These are phyloP conservation scores for Tiliqua scincoides DNA, from an alignment of 2,113 vertebrate species.

Conservation along the genomic window DNA sequence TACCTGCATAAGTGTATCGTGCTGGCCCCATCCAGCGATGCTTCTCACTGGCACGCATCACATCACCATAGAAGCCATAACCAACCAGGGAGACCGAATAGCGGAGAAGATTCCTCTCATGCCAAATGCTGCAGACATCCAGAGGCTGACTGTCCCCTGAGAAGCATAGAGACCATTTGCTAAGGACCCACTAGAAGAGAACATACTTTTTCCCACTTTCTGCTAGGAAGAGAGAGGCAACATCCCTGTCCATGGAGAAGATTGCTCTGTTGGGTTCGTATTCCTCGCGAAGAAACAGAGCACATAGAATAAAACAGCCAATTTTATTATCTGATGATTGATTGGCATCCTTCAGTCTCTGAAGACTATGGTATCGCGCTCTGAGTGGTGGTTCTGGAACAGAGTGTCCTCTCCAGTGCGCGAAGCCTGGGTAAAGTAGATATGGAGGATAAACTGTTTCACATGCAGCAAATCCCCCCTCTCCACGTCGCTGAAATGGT, in stretches of 20 bases:
- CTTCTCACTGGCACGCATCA: constrained; percentile 81
- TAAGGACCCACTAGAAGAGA: not conserved
- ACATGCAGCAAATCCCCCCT: too few relatives aligned
- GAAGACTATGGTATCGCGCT: too few relatives aligned
- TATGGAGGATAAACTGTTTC: too few relatives aligned
- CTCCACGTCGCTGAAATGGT: too few relatives aligned
- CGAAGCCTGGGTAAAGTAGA: too few relatives aligned
- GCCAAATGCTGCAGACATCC: constrained; percentile 84
- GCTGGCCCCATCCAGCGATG: constrained; percentile 85
- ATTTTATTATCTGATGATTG: too few relatives aligned
- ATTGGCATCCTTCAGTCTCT: too few relatives aligned
- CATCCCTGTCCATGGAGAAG: not conserved
- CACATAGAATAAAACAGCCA: too few relatives aligned
- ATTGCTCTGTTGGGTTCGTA: not conserved
- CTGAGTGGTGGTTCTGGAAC: too few relatives aligned
- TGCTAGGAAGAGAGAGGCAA: not conserved
- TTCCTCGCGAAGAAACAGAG: not conserved
- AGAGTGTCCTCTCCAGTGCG: too few relatives aligned
- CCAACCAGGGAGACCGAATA: constrained; percentile 84
- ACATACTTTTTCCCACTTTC: not conserved
- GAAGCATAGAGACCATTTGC: too few relatives aligned
- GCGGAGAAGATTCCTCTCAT: constrained; percentile 65
- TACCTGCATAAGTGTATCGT: constrained; percentile 84
- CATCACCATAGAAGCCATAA: constrained; percentile 86
- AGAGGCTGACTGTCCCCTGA: constrained; percentile 86